These are phyloP conservation scores for Pollimyrus isidori DNA, from an alignment of 2,113 vertebrate species.

Conservation along the genomic window DNA sequence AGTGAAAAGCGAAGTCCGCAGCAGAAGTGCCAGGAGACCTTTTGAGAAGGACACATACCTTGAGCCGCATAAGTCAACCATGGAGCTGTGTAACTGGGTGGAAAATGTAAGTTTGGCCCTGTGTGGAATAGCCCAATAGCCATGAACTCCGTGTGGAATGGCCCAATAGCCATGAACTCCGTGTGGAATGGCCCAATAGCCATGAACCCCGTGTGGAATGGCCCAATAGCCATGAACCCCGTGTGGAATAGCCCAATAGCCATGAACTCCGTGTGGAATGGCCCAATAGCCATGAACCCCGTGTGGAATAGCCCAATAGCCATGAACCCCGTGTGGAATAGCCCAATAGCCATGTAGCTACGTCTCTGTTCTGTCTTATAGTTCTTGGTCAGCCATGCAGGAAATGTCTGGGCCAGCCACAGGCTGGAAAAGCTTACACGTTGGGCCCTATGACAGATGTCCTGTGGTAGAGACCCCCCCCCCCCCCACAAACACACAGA, in stretches of 20 bases:
- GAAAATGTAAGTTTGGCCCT: neutral
- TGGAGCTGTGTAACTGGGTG: neutral
- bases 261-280: no score
- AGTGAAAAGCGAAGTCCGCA: neutral
- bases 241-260: no score
- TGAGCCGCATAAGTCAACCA: neutral
- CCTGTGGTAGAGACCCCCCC: slow-evolving; percentile 20
- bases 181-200: no score
- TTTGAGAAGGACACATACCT: neutral
- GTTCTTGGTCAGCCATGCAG: slow-evolving; percentile 39
- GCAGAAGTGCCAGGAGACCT: neutral
- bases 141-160: no score
- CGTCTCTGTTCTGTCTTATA: slow-evolving; percentile 29
- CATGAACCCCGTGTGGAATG: no score
- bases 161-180: no score
- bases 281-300: no score
- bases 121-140: no score
- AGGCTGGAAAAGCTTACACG: slow-evolving; percentile 30
- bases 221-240: no score
- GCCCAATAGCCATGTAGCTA: slow-evolving; percentile 21
- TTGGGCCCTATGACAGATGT: slow-evolving; percentile 37
- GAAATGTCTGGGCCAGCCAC: slow-evolving; percentile 36
- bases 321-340: slow-evolving; percentile 15
- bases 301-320: no score
- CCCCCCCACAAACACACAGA: neutral